phyloP scores from a whole-genome alignment of 2,888 invertebrate genomes.

The Hypena proboscidalis region DNA sequence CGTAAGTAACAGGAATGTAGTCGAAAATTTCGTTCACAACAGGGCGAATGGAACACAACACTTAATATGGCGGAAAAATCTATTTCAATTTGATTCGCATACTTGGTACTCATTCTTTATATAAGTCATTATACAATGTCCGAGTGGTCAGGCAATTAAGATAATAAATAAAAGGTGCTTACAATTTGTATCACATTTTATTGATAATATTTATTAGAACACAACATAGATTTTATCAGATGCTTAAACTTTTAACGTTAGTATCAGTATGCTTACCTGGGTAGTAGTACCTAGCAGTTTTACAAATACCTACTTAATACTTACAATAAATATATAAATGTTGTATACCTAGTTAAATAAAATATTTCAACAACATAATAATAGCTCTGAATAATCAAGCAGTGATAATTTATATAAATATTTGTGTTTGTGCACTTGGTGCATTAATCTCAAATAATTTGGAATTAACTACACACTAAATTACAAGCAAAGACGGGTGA shows the following conservation, averaged over 20 bases:
- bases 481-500: no score
- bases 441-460: no score
- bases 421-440: conserved; percentile 25
- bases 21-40: no score
- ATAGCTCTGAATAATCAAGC: conserved; percentile 51
- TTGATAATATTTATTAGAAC: conserved; percentile 77
- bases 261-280: conserved; percentile 62
- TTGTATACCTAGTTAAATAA: conserved; percentile 71
- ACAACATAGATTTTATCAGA: conserved; percentile 80
- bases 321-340: no score
- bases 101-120: neutral
- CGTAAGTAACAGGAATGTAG: no score
- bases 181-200: conserved; percentile 81
- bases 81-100: no score
- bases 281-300: no score
- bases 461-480: no score
- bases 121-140: conserved; percentile 1
- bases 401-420: conserved; percentile 44
- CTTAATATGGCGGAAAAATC: no score
- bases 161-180: conserved; percentile 34
- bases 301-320: no score
- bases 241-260: conserved; percentile 68
- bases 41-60: no score
- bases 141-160: neutral
- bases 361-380: conserved; percentile 75